Base-by-base conservation (phyloP, 2,888 invertebrate species). In the Athalia circularis region DNA sequence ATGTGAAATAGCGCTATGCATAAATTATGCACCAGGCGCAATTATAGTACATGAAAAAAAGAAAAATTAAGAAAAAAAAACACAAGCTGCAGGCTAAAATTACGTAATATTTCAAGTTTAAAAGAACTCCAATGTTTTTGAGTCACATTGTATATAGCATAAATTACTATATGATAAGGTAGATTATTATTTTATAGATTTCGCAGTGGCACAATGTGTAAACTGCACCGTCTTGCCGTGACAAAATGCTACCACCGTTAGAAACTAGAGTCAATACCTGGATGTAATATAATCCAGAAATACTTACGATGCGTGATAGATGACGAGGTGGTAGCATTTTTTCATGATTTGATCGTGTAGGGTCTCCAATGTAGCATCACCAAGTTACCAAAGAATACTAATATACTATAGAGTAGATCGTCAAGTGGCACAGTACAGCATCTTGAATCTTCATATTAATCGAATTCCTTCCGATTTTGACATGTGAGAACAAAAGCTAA, bases 351-450 rank as follows among this genome's bases (percentile, higher is more conserved):
- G 57, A 65, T 76, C 50, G 48, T 85, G 82, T 85, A 80, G 86
- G 87, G 87, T 88, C 85, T 85, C 85, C 83, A 83, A 87, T 84
- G 85, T 75, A 75, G 75, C 87, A 87, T 88, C 87, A 87, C 87
- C 87, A 86, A 87, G 87, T 88, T 89, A 90, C 90, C 90, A 90
- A 90, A 90, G 90, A 90, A 88, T 86, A 87, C 83, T 81, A 83
- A 64, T 64, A 62, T 67, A n/a, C n/a, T n/a, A 67, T 67, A 67
- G 62, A 75, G 7, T 75, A 62, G 75, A 75, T 52, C 59, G 72
- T 72, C 72, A 29, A 70, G 59, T 47, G 59, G 5, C 59, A 59
- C 61, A 45, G n/a, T 45, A 61, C 74, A 48, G 59, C 54, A 52
- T 61, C 74, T 74, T 61, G 6, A 61, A 74, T 61, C 59, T 61